These are phyloP conservation scores for Odiellus spinosus DNA, from an alignment of 2,888 invertebrate genomes.

Conservation along the genomic window DNA sequence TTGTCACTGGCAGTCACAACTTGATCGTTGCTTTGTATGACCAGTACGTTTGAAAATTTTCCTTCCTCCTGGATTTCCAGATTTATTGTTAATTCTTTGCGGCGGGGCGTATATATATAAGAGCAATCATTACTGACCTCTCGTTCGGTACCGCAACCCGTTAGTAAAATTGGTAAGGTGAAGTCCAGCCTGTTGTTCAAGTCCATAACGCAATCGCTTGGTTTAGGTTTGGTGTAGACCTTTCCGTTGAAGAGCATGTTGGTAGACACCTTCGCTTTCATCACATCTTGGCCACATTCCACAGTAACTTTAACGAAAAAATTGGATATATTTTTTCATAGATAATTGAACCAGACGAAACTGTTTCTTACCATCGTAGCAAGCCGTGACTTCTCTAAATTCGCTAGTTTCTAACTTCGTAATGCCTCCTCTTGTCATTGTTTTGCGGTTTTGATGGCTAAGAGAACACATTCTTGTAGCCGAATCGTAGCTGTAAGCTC, in stretches of 20 bases:
- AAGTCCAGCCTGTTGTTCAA: constrained; percentile 17
- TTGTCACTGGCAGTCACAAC: constrained; percentile 20
- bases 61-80: constrained; percentile 20
- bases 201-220: constrained; percentile 16
- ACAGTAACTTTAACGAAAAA: constrained; percentile 13
- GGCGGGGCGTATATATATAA: no score
- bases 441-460: constrained; percentile 28
- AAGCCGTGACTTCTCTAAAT: constrained; percentile 16
- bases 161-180: constrained; percentile 15
- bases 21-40: constrained; percentile 21
- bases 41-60: constrained; percentile 20
- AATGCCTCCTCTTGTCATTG: constrained; percentile 2
- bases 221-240: constrained; percentile 17
- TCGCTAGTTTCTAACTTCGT: constrained; percentile 7
- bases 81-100: no score
- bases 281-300: constrained; percentile 14
- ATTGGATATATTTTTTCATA: no score
- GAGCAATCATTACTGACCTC: no score
- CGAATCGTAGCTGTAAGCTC: constrained; percentile 21
- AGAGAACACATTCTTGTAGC: constrained; percentile 26
- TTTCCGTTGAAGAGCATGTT: constrained; percentile 20
- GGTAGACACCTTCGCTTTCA: constrained; percentile 15
- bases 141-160: constrained; percentile 17
- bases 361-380: constrained; percentile 15
- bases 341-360: no score